Conservation (phyloP, 2,888 invertebrate genomes). For the Athetis lepigone region DNA sequence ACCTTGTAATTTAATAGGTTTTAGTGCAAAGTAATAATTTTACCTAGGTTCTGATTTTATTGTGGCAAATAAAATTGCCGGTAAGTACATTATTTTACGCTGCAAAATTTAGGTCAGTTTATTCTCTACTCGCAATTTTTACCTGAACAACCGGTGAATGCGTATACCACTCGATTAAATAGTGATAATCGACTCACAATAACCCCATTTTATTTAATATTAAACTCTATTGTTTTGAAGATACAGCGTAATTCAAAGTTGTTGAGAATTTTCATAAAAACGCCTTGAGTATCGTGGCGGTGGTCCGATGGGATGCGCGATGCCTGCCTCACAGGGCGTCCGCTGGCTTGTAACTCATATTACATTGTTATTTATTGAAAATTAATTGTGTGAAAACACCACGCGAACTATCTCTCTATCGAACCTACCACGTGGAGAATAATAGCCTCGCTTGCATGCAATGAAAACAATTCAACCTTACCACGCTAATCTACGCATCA, state of each 20-base stretch:
- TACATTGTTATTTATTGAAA: slow-evolving; percentile 83
- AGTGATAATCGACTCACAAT: slow-evolving; percentile 34
- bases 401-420: slow-evolving; percentile 68
- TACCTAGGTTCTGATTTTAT: slow-evolving; percentile 40
- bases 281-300: slow-evolving; percentile 69
- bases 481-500: slow-evolving; percentile 37
- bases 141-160: slow-evolving; percentile 21
- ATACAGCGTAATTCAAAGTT: slow-evolving; percentile 47
- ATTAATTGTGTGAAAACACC: slow-evolving; percentile 82
- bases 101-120: slow-evolving; percentile 41
- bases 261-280: slow-evolving; percentile 58
- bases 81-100: slow-evolving; percentile 26
- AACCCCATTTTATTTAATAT: slow-evolving; percentile 36
- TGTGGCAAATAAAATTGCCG: slow-evolving; percentile 41
- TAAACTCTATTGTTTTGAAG: slow-evolving; percentile 50
- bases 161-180: slow-evolving; percentile 11
- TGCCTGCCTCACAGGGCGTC: slow-evolving; percentile 75
- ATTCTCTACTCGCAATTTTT: slow-evolving; percentile 30
- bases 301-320: slow-evolving; percentile 75
- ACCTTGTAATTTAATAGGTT: slow-evolving; percentile 51
- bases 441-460: slow-evolving; percentile 47
- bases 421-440: slow-evolving; percentile 68
- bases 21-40: slow-evolving; percentile 45
- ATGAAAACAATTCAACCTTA: slow-evolving; percentile 54
- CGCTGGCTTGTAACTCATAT: slow-evolving; percentile 72